Evolutionary conservation across 2,888 invertebrate species (phyloP), one percentile per base, ranked within the genome.

Genomic region (Marasmarcha lunaedactyla): DNA sequence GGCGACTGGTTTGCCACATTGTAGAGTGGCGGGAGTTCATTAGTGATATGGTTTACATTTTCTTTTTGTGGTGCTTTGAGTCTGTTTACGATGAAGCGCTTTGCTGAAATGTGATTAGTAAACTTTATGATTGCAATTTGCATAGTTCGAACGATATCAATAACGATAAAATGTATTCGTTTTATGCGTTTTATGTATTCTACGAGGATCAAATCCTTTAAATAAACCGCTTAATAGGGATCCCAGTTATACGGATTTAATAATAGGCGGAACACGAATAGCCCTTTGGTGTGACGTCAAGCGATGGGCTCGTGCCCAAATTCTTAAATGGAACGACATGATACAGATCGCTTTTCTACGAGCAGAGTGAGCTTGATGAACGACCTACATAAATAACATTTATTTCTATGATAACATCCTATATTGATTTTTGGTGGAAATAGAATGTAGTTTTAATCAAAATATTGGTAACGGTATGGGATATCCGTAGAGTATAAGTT

Each of bases 261-360:
- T 70, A 63, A 65, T 73, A 76, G 70, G 43, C 50, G 52, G 54
- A 59, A 64, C 68, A 57, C 59, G 67, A 71, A 72, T 71, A 74
- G 69, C 71, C 73, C 73, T 73, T 62, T 20, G 15, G 13, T 59
- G 52, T 56, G 55, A 51, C 43, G 50, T 68, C 66, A 70, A 71
- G 70, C 20, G 47, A 40, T 45, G 45, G 45, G 50, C 43, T 44
- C 46, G 59, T 49, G 56, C 65, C 65, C 65, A 70, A 70, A 59
- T 53, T 46, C 50, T 51, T 54, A 56, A 52, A 53, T 52, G 54
- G 52, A 46, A 57, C 59, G 50, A 54, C 51, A 61, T 20, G 47
- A 62, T 62, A 59, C 58, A 55, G 60, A 53, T 52, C 59, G 59
- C 54, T 44, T 51, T 48, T 54, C 20, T 20, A 5, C 20, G 3